phyloP scores from a whole-genome alignment of 2,888 invertebrate genomes.

The Cheilosia impressa region DNA sequence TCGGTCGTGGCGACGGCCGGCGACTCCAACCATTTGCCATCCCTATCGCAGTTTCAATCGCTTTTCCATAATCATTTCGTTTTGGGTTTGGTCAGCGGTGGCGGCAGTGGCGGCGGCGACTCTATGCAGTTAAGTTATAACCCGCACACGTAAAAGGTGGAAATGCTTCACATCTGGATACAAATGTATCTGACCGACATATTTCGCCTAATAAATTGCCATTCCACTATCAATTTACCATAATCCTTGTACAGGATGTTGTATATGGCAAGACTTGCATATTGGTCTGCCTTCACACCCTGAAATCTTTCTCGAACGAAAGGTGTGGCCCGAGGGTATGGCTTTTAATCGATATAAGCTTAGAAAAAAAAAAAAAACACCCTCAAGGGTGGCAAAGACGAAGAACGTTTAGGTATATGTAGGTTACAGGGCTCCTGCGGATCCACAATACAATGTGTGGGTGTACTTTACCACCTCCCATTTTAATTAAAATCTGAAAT shows the following conservation, averaged over 20 bases:
- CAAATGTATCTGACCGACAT: constrained; percentile 18
- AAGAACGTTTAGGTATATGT: background rate
- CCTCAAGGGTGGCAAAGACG: constrained; percentile 3
- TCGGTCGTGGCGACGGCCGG: background rate
- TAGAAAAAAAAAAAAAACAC: constrained; percentile 7
- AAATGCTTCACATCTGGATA: constrained; percentile 24
- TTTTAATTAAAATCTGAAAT: constrained; percentile 63
- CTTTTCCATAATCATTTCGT: constrained; percentile 22
- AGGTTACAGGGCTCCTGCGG: constrained; percentile 37
- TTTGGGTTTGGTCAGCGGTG: constrained; percentile 43
- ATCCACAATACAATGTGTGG: background rate
- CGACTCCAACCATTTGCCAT: background rate
- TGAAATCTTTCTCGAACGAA: background rate
- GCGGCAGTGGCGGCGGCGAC: constrained; percentile 14
- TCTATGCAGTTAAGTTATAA: constrained; percentile 33
- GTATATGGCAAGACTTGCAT: too few species aligned
- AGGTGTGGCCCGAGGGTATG: constrained; percentile 41
- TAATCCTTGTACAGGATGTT: constrained; percentile 8
- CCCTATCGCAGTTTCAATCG: constrained; percentile 40
- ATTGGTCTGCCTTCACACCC: constrained; percentile 1
- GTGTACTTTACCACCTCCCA: constrained; percentile 4
- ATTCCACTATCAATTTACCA: constrained; percentile 45
- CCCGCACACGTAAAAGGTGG: constrained; percentile 28
- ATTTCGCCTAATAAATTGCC: constrained; percentile 28
- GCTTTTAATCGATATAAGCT: constrained; percentile 50